A percentile compares a stretch with the other conserved stretches of the same genome.
These are phyloP conservation scores for Drosophila helvetica DNA, from an alignment of 2,888 invertebrate genomes.

Conservation along the genomic window DNA sequence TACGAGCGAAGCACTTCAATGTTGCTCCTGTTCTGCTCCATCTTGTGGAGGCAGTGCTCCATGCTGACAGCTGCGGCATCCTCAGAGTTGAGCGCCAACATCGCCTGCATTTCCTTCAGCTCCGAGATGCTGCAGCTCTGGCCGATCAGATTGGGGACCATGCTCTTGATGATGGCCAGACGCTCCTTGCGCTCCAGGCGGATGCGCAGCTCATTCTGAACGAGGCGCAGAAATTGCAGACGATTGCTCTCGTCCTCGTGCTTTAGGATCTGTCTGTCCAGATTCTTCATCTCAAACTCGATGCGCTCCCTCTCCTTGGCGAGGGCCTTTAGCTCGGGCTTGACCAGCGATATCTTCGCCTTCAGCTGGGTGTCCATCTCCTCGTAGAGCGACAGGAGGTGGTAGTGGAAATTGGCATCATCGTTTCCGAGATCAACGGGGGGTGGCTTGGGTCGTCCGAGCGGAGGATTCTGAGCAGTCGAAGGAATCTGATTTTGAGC, in stretches of 20 bases:
- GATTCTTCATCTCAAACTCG: slow-evolving; percentile 87
- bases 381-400: slow-evolving; percentile 69
- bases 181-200: slow-evolving; percentile 89
- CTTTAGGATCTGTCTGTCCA: slow-evolving; percentile 89
- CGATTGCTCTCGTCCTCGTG: slow-evolving; percentile 95
- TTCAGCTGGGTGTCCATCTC: slow-evolving; percentile 67
- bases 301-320: slow-evolving; percentile 88
- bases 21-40: slow-evolving; percentile 47
- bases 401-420: slow-evolving; percentile 72
- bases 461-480: neutral
- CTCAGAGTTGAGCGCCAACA: slow-evolving; percentile 37
- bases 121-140: slow-evolving; percentile 50
- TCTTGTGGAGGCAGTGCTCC: slow-evolving; percentile 38
- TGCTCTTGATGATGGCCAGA: slow-evolving; percentile 84
- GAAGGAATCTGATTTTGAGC: neutral
- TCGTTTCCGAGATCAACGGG: slow-evolving; percentile 50
- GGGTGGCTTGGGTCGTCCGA: slow-evolving; percentile 11
- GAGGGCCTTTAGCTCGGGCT: slow-evolving; percentile 86
- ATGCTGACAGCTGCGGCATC: slow-evolving; percentile 21
- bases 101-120: slow-evolving; percentile 50
- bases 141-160: slow-evolving; percentile 58
- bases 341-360: slow-evolving; percentile 85
- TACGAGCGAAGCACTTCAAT: slow-evolving; percentile 49
- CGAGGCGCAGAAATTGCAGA: slow-evolving; percentile 91
- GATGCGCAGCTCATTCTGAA: slow-evolving; percentile 92